These are phyloP conservation scores for Eretmochelys imbricata DNA, from an alignment of 2,113 vertebrate genomes.

Conservation along the genomic window DNA sequence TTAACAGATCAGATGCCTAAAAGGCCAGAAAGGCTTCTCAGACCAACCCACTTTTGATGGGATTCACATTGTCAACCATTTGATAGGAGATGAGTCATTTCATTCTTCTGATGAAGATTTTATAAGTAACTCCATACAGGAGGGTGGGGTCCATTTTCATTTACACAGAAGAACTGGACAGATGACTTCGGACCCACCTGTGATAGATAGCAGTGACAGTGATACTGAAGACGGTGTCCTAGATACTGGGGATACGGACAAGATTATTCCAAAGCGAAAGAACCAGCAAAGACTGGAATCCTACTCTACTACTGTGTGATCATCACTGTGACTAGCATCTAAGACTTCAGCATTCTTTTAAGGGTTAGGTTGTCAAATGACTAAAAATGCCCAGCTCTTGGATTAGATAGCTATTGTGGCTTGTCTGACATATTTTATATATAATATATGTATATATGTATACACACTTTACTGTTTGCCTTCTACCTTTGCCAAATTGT, in stretches of 20 bases:
- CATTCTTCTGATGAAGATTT: slow-evolving; percentile 95
- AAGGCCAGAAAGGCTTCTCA: slow-evolving; percentile 86
- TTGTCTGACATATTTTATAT: slow-evolving; percentile 39
- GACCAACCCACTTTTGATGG: slow-evolving; percentile 90
- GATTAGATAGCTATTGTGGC: slow-evolving; percentile 24
- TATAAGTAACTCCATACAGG: slow-evolving; percentile 77
- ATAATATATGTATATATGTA: neutral
- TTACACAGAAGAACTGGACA: slow-evolving; percentile 74
- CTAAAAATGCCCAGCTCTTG: slow-evolving; percentile 36
- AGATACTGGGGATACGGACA: slow-evolving; percentile 65
- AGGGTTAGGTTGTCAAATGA: slow-evolving; percentile 54
- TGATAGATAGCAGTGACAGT: slow-evolving; percentile 88
- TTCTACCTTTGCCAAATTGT: slow-evolving; percentile 87
- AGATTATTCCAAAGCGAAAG: slow-evolving; percentile 62
- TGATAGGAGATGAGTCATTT: slow-evolving; percentile 86
- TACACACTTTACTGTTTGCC: slow-evolving; percentile 68
- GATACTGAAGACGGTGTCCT: slow-evolving; percentile 83
- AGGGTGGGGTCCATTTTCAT: slow-evolving; percentile 74
- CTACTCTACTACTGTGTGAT: slow-evolving; percentile 92
- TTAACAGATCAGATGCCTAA: slow-evolving; percentile 91
- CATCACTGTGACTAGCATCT: slow-evolving; percentile 74
- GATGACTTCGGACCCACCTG: slow-evolving; percentile 81
- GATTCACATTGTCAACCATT: slow-evolving; percentile 96
- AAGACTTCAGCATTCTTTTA: slow-evolving; percentile 47
- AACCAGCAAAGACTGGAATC: slow-evolving; percentile 81